Evolutionary conservation across 2,797 vertebrate genomes (phyloP).

Genomic region (Alfaro cultratus): DNA sequence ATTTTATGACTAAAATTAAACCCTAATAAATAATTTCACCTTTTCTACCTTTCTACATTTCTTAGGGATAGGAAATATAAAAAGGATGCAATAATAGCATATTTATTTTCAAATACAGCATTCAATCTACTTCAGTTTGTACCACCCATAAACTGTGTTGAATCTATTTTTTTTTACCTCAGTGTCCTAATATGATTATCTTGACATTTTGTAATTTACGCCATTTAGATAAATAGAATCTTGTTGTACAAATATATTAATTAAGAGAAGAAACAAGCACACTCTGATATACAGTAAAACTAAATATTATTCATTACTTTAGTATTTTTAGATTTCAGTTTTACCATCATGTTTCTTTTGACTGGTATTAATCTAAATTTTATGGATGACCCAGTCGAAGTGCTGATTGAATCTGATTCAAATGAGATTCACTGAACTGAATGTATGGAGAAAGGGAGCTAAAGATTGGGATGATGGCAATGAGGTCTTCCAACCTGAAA

Average conservation of each 20-base stretch:
- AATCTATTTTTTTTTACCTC: neutral
- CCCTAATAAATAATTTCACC: neutral
- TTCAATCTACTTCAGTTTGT: neutral
- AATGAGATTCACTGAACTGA: neutral
- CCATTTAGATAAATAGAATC: neutral
- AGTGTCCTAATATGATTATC: neutral
- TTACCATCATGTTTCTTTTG: neutral
- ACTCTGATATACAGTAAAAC: neutral
- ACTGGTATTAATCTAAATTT: neutral
- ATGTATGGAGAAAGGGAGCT: neutral
- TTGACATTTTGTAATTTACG: neutral
- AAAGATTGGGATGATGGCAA: neutral
- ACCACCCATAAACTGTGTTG: neutral
- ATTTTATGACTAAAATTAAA: neutral
- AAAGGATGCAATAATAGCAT: neutral
- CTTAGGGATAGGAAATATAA: neutral
- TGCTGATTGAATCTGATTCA: neutral
- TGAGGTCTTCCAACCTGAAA: too few species aligned
- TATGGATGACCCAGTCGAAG: neutral
- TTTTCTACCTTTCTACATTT: neutral
- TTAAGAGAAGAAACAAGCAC: neutral
- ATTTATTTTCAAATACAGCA: neutral
- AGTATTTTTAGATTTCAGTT: neutral
- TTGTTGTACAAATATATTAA: neutral
- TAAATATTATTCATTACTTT: neutral